Percentiles rank a stretch among this genome's conserved stretches.
Evolutionary conservation across 2,797 vertebrate genomes (phyloP).

Genomic region (Crocidura indochinensis): DNA sequence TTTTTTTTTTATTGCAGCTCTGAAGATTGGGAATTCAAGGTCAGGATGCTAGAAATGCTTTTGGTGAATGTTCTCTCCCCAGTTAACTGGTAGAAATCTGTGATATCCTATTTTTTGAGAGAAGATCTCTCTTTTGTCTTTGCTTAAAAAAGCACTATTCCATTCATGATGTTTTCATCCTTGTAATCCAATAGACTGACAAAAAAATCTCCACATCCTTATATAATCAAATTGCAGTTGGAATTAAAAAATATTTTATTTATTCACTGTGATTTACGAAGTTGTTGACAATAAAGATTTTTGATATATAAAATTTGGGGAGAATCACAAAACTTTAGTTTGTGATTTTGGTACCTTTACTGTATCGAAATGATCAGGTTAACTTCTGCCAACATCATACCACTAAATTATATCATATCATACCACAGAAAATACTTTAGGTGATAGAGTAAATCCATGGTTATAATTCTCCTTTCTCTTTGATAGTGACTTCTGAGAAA

Average conservation of each 20-base stretch:
- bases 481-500: conserved; percentile 37
- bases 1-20: not conserved
- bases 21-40: not conserved
- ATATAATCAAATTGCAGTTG: not conserved
- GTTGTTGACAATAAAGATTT: not conserved
- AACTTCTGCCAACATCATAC: not conserved
- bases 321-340: not conserved
- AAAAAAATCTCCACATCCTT: not conserved
- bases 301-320: not conserved
- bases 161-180: conserved; percentile 1
- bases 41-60: not conserved
- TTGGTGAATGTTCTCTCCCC: not conserved
- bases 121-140: not conserved
- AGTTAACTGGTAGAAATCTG: not conserved
- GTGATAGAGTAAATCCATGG: not conserved
- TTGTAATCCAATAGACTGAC: not conserved
- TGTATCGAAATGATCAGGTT: not conserved
- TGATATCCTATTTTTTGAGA: not conserved
- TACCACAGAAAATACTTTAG: too few species aligned
- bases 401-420: not conserved
- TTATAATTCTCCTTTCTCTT: not conserved
- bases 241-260: too few species aligned
- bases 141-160: not conserved
- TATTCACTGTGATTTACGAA: too few species aligned
- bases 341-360: not conserved